Evolutionary conservation across 2,797 vertebrate genomes (phyloP).

Genomic region (Podargus strigoides): DNA sequence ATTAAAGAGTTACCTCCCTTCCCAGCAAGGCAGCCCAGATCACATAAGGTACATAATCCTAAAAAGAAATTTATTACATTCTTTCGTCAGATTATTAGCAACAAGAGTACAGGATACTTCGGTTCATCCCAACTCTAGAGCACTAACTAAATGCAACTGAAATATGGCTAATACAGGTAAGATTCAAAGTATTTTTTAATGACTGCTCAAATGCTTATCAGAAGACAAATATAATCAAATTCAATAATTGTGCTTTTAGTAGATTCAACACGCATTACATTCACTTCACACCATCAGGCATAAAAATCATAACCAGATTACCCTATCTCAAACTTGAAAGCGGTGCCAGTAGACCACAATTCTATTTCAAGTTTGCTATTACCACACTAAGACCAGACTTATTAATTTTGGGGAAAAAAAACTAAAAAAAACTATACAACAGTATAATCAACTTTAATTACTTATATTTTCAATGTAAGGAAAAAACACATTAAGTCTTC

Average conservation of each 20-base stretch:
- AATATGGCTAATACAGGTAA: neutral
- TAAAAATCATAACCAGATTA: neutral
- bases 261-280: neutral
- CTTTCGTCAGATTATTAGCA: neutral
- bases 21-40: neutral
- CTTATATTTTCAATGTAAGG: neutral
- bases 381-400: neutral
- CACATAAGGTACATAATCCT: neutral
- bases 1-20: neutral
- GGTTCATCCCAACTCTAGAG: neutral
- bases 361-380: neutral
- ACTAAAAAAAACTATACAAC: neutral
- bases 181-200: neutral
- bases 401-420: neutral
- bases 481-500: neutral
- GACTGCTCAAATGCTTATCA: neutral
- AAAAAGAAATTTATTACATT: neutral
- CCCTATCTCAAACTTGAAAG: neutral
- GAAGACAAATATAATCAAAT: neutral
- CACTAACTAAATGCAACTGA: neutral
- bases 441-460: neutral
- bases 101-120: neutral
- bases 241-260: neutral
- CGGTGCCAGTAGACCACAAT: neutral
- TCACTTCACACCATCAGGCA: neutral